These are phyloP conservation scores for Bradypodion ventrale DNA, from an alignment of 2,797 vertebrate species.

Conservation along the genomic window DNA sequence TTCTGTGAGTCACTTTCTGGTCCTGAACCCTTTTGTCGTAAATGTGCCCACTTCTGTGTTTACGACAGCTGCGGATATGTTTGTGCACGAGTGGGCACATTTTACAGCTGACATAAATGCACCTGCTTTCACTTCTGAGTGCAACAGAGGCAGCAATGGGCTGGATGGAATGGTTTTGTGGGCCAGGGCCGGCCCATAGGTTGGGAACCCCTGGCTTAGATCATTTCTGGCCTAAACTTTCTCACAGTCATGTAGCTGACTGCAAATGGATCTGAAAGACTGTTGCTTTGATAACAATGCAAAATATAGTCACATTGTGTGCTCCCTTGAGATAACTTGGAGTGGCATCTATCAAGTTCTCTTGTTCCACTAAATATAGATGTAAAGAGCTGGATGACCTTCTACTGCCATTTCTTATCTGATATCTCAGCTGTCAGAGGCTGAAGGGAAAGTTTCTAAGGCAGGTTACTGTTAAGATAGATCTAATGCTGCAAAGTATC, in stretches of 20 bases:
- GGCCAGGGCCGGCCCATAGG: too few species aligned
- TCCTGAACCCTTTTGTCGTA: too few species aligned
- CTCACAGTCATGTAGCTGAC: not conserved
- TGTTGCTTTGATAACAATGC: not conserved
- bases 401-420: constrained; percentile 11
- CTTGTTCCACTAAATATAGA: not conserved
- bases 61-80: too few species aligned
- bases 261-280: not conserved
- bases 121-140: too few species aligned
- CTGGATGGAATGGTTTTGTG: too few species aligned
- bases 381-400: not conserved
- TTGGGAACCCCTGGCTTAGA: too few species aligned
- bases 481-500: not conserved
- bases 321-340: not conserved
- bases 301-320: not conserved
- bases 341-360: constrained; percentile 1
- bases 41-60: too few species aligned
- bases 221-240: not conserved
- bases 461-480: not conserved
- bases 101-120: too few species aligned
- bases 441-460: not conserved
- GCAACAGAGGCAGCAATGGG: too few species aligned
- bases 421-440: not conserved
- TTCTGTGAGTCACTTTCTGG: too few species aligned
- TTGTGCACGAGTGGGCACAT: too few species aligned